Conservation (phyloP, 2,888 invertebrate species). For the Schizotus pectinicornis region DNA sequence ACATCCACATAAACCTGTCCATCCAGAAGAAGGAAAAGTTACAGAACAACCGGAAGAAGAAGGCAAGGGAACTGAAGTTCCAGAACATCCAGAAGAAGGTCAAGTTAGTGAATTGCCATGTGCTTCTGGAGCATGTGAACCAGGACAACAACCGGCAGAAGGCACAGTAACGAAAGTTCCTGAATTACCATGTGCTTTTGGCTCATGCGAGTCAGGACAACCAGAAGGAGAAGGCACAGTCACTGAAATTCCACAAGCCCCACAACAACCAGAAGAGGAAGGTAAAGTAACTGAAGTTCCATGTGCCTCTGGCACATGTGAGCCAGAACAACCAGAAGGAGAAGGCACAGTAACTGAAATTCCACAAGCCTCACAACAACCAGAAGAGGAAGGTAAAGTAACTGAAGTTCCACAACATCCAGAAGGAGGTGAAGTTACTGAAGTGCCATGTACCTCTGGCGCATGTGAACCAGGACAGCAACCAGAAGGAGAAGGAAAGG, state of each 20-base stretch:
- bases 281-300: too few species aligned
- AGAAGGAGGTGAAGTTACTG: not conserved
- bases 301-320: not conserved
- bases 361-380: slow-evolving; percentile 6
- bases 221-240: not conserved
- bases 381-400: not conserved
- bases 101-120: too few species aligned
- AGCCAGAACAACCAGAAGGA: slow-evolving; percentile 34
- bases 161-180: too few species aligned
- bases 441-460: too few species aligned
- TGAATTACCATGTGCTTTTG: too few species aligned
- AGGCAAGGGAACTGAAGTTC: slow-evolving; percentile 21
- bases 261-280: not conserved
- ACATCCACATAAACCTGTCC: too few species aligned
- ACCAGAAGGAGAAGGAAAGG: too few species aligned
- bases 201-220: not conserved
- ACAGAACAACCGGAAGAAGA: too few species aligned
- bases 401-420: too few species aligned
- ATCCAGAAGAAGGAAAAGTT: too few species aligned
- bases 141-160: not conserved
- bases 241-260: too few species aligned
- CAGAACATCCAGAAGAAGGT: slow-evolving; percentile 5
- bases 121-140: not conserved
- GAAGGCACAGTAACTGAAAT: slow-evolving; percentile 22
- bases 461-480: too few species aligned